Conservation (phyloP, 2,113 vertebrate genomes). For the Rhinolophus ferrumequinum region DNA sequence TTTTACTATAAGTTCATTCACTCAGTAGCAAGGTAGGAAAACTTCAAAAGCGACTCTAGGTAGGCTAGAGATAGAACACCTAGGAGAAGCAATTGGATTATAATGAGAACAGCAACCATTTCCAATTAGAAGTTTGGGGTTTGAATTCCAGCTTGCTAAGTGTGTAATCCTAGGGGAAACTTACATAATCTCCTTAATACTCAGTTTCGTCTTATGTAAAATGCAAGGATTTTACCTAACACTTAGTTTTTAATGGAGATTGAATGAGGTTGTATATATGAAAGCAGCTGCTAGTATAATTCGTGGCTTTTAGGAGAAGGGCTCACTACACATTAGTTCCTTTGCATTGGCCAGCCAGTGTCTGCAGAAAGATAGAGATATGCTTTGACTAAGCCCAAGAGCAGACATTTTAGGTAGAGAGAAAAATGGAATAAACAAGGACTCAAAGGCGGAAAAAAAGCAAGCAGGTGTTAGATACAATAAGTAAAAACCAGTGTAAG, state of each 20-base stretch:
- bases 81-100: not conserved
- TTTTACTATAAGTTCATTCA: conserved; percentile 18
- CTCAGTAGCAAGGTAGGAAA: not conserved
- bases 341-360: not conserved
- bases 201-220: not conserved
- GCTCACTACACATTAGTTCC: not conserved
- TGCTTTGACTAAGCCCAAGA: not conserved
- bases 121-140: conserved; percentile 14
- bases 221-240: not conserved
- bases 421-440: not conserved
- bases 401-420: not conserved
- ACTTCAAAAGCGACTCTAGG: not conserved
- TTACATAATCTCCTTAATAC: not conserved
- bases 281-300: not conserved
- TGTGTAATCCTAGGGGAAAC: not conserved
- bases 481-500: not conserved
- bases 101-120: not conserved
- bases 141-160: not conserved
- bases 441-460: not conserved
- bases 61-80: not conserved
- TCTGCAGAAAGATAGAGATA: not conserved
- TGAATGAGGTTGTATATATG: not conserved
- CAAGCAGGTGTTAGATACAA: not conserved
- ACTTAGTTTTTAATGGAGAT: not conserved
- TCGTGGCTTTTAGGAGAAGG: not conserved